Percentiles rank a stretch among this genome's conserved stretches.
Evolutionary conservation across 2,888 invertebrate species (phyloP).

Genomic region (Torymus texanus): DNA sequence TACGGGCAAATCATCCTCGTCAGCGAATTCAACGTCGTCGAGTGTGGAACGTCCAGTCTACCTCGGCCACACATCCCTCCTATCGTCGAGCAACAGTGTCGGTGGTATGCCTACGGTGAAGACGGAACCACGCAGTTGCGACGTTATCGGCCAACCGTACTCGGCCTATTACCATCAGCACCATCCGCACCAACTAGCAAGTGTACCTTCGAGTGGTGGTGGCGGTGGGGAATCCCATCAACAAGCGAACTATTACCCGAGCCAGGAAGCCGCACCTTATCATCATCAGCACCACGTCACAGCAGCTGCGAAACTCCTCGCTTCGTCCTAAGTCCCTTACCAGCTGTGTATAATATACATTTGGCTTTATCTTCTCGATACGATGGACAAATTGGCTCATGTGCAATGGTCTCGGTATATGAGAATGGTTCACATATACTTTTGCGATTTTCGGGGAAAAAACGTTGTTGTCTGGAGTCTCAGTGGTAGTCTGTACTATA

Average conservation of each 20-base stretch:
- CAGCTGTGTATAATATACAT: no score
- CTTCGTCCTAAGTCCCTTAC: constrained; percentile 78
- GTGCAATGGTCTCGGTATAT: no score
- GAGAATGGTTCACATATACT: no score
- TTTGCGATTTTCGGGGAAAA: no score
- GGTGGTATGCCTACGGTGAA: constrained; percentile 72
- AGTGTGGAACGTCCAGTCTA: constrained; percentile 73
- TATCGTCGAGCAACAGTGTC: constrained; percentile 66
- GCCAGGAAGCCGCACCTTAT: constrained; percentile 81
- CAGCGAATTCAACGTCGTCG: constrained; percentile 67
- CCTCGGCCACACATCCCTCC: constrained; percentile 78
- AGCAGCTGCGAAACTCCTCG: constrained; percentile 89
- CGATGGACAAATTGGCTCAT: no score
- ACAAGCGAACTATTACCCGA: constrained; percentile 70
- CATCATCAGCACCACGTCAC: constrained; percentile 91
- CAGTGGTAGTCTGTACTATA: not conserved
- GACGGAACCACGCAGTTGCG: constrained; percentile 73
- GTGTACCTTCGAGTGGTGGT: constrained; percentile 61
- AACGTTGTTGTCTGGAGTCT: not conserved
- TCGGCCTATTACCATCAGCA: constrained; percentile 73
- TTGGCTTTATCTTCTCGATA: no score
- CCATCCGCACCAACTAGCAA: constrained; percentile 71
- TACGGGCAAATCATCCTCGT: constrained; percentile 63
- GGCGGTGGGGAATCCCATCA: constrained; percentile 60
- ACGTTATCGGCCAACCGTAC: constrained; percentile 71